Evolutionary conservation across 2,888 invertebrate genomes (phyloP).

Genomic region (Gastrophysa polygoni): DNA sequence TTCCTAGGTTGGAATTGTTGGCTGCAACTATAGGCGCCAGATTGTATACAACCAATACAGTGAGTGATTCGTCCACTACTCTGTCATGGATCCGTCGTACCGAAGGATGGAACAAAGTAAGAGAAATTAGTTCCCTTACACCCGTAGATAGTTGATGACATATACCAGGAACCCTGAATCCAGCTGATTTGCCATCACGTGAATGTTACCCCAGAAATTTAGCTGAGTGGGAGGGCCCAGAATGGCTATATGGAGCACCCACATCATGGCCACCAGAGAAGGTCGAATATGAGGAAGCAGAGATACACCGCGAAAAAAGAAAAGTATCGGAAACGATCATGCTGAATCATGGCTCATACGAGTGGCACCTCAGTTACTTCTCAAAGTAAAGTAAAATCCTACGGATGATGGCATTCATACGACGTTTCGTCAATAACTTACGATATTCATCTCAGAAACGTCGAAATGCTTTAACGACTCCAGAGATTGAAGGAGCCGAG

Average conservation of each 20-base stretch:
- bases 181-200: constrained; percentile 13
- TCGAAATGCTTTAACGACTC: not conserved
- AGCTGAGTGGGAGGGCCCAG: constrained; percentile 4
- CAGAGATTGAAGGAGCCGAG: constrained; percentile 21
- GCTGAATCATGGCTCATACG: constrained; percentile 1
- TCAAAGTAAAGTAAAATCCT: too few relatives aligned
- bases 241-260: not conserved
- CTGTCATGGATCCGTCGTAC: constrained; percentile 37
- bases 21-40: too few relatives aligned
- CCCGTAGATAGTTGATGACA: constrained; percentile 11
- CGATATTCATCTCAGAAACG: not conserved
- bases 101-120: constrained; percentile 42
- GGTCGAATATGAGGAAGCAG: constrained; percentile 1
- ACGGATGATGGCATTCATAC: too few relatives aligned
- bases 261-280: not conserved
- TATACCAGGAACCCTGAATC: constrained; percentile 8
- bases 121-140: constrained; percentile 1
- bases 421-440: too few relatives aligned
- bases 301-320: not conserved
- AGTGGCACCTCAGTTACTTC: too few relatives aligned
- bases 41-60: too few relatives aligned
- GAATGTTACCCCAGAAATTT: constrained; percentile 3
- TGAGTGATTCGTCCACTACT: constrained; percentile 39
- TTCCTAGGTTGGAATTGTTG: too few relatives aligned
- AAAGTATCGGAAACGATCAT: not conserved